Conservation (phyloP, 2,888 invertebrate genomes). For the Brachypterus glaber region DNA sequence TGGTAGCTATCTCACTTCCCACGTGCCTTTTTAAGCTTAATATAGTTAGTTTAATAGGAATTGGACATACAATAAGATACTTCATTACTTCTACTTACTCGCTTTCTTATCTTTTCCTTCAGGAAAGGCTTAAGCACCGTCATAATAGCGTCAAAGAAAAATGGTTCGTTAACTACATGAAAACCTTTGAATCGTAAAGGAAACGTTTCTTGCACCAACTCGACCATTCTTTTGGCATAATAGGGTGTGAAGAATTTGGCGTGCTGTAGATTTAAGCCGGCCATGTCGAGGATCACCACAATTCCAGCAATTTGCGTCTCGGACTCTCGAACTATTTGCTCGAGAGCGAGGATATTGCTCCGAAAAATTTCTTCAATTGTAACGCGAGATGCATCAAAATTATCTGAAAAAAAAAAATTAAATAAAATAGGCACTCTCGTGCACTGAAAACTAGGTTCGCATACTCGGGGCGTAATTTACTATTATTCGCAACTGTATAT, state of each 20-base stretch:
- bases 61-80: no score
- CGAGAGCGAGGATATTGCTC: slow-evolving; percentile 45
- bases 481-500: no score
- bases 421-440: no score
- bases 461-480: no score
- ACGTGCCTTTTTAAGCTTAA: no score
- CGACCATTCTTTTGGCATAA: slow-evolving; percentile 40
- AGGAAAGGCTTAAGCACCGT: slow-evolving; percentile 75
- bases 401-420: slow-evolving; percentile 31
- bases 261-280: slow-evolving; percentile 42
- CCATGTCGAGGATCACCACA: slow-evolving; percentile 38
- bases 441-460: no score
- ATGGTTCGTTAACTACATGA: slow-evolving; percentile 43
- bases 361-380: slow-evolving; percentile 45
- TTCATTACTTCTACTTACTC: slow-evolving; percentile 46
- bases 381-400: slow-evolving; percentile 41
- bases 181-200: slow-evolving; percentile 43
- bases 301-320: slow-evolving; percentile 53
- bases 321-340: slow-evolving; percentile 45
- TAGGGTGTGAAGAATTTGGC: slow-evolving; percentile 44
- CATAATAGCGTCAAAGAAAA: slow-evolving; percentile 44
- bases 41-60: no score
- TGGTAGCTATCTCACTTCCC: no score
- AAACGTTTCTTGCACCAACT: slow-evolving; percentile 44
- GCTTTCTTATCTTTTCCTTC: slow-evolving; percentile 64